Conservation (phyloP, 2,888 invertebrate genomes). For the Luperina testacea region DNA sequence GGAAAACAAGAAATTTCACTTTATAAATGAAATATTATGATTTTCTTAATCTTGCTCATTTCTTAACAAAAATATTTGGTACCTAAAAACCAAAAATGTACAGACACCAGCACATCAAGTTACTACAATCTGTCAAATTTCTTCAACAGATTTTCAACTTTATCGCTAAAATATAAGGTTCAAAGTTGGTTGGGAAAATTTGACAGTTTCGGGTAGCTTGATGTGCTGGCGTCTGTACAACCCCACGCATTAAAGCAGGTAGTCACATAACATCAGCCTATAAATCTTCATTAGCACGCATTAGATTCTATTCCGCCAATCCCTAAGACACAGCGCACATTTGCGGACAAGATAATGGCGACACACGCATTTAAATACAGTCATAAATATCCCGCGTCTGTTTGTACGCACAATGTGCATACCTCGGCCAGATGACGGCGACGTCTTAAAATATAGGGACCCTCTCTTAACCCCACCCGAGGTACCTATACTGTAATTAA, state of each 20-base stretch:
- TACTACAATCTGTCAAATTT: too few relatives aligned
- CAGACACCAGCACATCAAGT: too few relatives aligned
- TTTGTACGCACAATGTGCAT: slow-evolving; percentile 76
- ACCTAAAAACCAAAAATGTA: not conserved
- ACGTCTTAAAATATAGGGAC: slow-evolving; percentile 88
- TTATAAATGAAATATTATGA: not conserved
- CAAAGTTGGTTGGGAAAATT: too few relatives aligned
- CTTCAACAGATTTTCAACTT: too few relatives aligned
- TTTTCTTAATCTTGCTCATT: not conserved
- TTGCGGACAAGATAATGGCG: slow-evolving; percentile 63
- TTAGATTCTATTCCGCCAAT: slow-evolving; percentile 46
- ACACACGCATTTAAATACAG: slow-evolving; percentile 70
- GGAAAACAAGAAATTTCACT: too few relatives aligned
- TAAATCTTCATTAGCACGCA: slow-evolving; percentile 52
- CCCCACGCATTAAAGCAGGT: not conserved
- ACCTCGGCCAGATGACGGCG: slow-evolving; percentile 86
- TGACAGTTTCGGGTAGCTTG: too few relatives aligned
- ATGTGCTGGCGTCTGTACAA: not conserved
- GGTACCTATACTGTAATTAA: slow-evolving; percentile 86
- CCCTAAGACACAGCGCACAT: slow-evolving; percentile 61
- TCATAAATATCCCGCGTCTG: slow-evolving; percentile 79
- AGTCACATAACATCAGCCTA: slow-evolving; percentile 11
- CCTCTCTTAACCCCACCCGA: slow-evolving; percentile 84
- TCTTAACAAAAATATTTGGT: not conserved
- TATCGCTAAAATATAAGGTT: too few relatives aligned